Conservation (phyloP, 2,113 vertebrate species). For the Aptenodytes patagonicus region DNA sequence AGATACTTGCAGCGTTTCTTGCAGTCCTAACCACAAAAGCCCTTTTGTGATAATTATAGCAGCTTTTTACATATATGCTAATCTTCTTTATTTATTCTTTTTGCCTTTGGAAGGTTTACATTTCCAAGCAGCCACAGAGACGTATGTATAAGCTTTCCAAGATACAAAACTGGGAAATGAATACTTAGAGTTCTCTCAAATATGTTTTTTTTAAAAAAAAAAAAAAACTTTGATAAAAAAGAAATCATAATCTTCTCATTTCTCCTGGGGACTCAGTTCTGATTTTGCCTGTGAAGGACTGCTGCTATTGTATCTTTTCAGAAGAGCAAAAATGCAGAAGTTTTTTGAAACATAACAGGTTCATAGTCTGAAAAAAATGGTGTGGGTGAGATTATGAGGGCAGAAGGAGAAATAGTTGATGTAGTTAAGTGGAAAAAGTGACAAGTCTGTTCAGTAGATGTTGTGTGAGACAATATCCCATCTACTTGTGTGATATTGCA, state of each 20-base stretch:
- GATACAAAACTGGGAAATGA: not conserved
- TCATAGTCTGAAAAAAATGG: not conserved
- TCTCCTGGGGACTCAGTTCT: not conserved
- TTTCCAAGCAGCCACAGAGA: not conserved
- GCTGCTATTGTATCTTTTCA: not conserved
- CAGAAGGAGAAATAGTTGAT: not conserved
- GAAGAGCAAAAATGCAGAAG: not conserved
- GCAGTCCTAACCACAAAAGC: not conserved
- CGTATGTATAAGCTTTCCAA: not conserved
- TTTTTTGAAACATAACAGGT: not conserved
- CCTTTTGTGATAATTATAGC: slow-evolving; percentile 18
- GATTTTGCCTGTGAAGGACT: not conserved
- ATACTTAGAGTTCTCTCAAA: not conserved
- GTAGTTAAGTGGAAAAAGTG: not conserved
- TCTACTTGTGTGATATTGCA: not conserved
- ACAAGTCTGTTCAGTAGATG: not conserved
- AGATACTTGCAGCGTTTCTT: not conserved
- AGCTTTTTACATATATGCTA: slow-evolving; percentile 19
- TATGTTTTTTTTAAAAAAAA: not conserved
- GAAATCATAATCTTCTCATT: not conserved
- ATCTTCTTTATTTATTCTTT: slow-evolving; percentile 46
- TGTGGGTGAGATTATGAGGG: not conserved
- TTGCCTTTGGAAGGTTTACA: not conserved
- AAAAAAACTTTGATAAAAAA: not conserved
- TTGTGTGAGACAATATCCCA: not conserved